A percentile compares a stretch with the other conserved stretches of the same genome.
Evolutionary conservation across 2,797 vertebrate genomes (phyloP).

Genomic region (Fringilla coelebs): DNA sequence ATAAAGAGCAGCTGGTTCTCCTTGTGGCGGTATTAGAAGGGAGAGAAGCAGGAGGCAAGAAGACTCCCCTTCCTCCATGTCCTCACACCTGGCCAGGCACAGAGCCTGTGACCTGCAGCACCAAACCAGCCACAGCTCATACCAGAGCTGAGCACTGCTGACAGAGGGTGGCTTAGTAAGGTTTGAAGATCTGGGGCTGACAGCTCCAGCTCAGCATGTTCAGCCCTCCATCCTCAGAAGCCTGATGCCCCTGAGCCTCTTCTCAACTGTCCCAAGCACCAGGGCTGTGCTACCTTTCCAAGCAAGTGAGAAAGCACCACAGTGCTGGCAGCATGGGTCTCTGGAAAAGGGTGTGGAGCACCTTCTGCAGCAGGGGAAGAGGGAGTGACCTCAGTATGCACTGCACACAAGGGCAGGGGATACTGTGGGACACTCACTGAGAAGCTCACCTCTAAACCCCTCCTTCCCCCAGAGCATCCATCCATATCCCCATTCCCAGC

Average conservation of each 20-base stretch:
- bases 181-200: not conserved
- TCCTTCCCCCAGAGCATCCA: not conserved
- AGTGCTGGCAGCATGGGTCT: not conserved
- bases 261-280: not conserved
- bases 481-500: not conserved
- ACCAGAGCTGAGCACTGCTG: not conserved
- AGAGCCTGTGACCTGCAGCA: not conserved
- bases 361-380: not conserved
- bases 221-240: not conserved
- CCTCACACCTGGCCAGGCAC: not conserved
- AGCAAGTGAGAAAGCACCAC: not conserved
- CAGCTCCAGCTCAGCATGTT: not conserved
- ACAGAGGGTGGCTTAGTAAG: not conserved
- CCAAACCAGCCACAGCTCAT: not conserved
- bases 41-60: not conserved
- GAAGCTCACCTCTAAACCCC: not conserved
- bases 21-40: not conserved
- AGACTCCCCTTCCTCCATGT: not conserved
- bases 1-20: not conserved
- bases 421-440: not conserved
- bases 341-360: not conserved
- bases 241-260: accelerated
- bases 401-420: not conserved
- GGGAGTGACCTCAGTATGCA: not conserved
- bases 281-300: not conserved